These are phyloP conservation scores for Sebastes ruberrimus DNA, from an alignment of 2,797 vertebrate species.

Conservation along the genomic window DNA sequence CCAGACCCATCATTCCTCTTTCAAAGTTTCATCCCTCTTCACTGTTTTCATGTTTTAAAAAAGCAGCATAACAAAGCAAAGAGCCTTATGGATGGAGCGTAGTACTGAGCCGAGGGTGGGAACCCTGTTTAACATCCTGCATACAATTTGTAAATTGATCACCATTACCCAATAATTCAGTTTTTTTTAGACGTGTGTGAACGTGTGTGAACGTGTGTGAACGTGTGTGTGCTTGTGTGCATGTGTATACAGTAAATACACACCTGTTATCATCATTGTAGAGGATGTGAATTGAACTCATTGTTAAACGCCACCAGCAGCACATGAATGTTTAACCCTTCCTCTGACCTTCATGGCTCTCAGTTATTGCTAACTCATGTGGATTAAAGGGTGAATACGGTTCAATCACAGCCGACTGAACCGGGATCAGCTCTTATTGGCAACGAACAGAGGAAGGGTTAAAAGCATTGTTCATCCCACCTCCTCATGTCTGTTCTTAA, in stretches of 20 bases:
- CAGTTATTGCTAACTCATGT: background rate
- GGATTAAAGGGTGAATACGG: background rate
- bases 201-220: background rate
- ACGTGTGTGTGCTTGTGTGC: background rate
- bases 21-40: background rate
- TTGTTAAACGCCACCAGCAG: slow-evolving; percentile 30
- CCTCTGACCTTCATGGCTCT: background rate
- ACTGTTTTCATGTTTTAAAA: background rate
- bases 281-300: slow-evolving; percentile 45
- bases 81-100: background rate
- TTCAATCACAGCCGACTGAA: slow-evolving; percentile 2
- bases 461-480: slow-evolving; percentile 42
- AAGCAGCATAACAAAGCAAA: background rate
- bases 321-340: slow-evolving; percentile 74
- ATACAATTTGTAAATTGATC: slow-evolving; percentile 47
- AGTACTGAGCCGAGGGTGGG: slow-evolving; percentile 45
- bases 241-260: slow-evolving; percentile 26
- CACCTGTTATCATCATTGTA: slow-evolving; percentile 33
- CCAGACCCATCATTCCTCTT: background rate
- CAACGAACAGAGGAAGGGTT: slow-evolving; percentile 62
- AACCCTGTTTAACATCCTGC: slow-evolving; percentile 74
- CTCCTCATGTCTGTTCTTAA: slow-evolving; percentile 28
- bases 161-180: slow-evolving; percentile 66
- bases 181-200: slow-evolving; percentile 20
- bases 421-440: background rate